Evolutionary conservation across 2,888 invertebrate species (phyloP), one percentile per base, ranked within the genome.

Genomic region (Boloria euphrosyne): DNA sequence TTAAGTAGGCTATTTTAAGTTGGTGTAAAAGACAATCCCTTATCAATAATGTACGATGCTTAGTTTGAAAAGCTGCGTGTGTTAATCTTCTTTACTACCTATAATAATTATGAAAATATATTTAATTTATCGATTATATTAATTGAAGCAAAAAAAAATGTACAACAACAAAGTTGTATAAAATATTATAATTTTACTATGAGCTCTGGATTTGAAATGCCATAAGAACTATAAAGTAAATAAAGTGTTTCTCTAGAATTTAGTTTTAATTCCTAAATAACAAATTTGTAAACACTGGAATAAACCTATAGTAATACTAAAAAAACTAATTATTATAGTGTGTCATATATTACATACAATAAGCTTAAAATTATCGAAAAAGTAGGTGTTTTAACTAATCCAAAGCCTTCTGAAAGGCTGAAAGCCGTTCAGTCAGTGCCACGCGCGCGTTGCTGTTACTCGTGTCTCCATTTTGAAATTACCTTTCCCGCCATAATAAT

Each of bases 391-490:
- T 1, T 54, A 17, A 31, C 4, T 47, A 16, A 47, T 0, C 13
- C 4, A 59, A 59, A 50, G 49, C 59, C 49, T 31, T 31, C n/a
- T 49, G 65, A 70, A 70, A 68, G 62, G 61, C 66, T 65, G 65
- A 61, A 82, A 79, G 75, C 69, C 74, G 78, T 83, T 85, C 84
- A 90, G 90, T 90, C 75, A 67, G 75, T 77, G 79, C 79, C 78
- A 69, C 78, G 85, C 84, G 80, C 81, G 79, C 82, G 80, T 65
- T 68, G 69, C 68, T 73, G 76, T 72, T 77, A 80, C 80, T 73
- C 80, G 87, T 74, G 82, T 73, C 71, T 79, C 81, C 82, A 82
- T 83, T 64, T 82, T 80, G 75, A 57, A 65, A 76, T n/a, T 17
- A 55, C 76, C 73, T 76, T 84, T 84, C 81, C 84, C 87, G 85